These are phyloP conservation scores for Fabriciana adippe DNA, from an alignment of 2,888 invertebrate species.

Conservation along the genomic window DNA sequence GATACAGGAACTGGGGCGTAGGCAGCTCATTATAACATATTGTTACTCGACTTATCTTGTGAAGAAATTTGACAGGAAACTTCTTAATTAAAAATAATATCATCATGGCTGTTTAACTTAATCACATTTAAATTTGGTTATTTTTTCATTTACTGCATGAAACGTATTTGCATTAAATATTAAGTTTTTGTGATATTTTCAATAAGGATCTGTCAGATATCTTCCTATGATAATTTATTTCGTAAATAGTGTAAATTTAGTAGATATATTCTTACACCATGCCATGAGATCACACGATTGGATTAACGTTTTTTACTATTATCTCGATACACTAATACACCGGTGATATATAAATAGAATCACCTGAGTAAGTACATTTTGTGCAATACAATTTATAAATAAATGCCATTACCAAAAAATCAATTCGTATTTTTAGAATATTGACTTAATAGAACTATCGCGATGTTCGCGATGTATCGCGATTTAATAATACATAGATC, in stretches of 20 bases:
- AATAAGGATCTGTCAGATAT: not conserved
- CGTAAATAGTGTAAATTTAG: constrained; percentile 41
- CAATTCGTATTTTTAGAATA: constrained; percentile 61
- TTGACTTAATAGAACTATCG: constrained; percentile 53
- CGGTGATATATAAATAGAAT: constrained; percentile 55
- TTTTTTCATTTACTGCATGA: constrained; percentile 3
- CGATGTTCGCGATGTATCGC: constrained; percentile 41
- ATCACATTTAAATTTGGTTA: not conserved
- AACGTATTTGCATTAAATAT: constrained; percentile 4
- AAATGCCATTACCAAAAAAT: constrained; percentile 67
- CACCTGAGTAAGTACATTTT: constrained; percentile 78
- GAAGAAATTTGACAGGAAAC: constrained; percentile 7
- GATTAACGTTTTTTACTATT: constrained; percentile 59
- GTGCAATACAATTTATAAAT: constrained; percentile 74
- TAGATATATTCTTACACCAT: constrained; percentile 55
- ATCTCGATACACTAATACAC: constrained; percentile 53
- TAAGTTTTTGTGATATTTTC: constrained; percentile 2
- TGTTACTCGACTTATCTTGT: constrained; percentile 6
- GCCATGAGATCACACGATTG: constrained; percentile 76
- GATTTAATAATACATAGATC: constrained; percentile 55
- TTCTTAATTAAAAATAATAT: constrained; percentile 1
- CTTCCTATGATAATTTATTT: constrained; percentile 1
- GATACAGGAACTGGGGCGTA: constrained; percentile 52
- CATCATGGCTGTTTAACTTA: not conserved
- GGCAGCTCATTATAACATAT: constrained; percentile 48